Evolutionary conservation across 2,888 invertebrate genomes (phyloP).

Genomic region (Pedicia rivosa): DNA sequence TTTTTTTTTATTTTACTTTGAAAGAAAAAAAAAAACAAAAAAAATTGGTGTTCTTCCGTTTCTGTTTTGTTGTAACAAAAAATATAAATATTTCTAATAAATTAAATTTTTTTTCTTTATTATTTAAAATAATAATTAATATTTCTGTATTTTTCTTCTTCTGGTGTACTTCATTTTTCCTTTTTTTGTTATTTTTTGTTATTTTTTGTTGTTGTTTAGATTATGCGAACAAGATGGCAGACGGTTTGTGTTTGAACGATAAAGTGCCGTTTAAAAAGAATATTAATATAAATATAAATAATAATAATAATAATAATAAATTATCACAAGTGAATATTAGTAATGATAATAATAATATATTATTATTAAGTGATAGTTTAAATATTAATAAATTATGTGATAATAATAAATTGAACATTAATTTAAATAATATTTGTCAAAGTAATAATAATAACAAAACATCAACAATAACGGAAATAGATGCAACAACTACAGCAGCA

Average conservation of each 20-base stretch:
- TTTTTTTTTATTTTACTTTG: background rate
- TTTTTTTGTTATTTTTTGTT: constrained; percentile 7
- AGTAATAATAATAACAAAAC: background rate
- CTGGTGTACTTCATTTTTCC: constrained; percentile 3
- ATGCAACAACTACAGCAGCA: constrained; percentile 7
- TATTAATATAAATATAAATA: constrained; percentile 9
- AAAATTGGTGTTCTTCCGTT: background rate
- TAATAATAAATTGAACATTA: constrained; percentile 3
- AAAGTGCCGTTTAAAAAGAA: constrained; percentile 4
- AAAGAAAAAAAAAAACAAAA: background rate
- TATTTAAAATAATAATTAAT: background rate
- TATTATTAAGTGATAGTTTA: constrained; percentile 4
- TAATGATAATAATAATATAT: constrained; percentile 9
- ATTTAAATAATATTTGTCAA: constrained; percentile 1
- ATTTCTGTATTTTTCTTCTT: constrained; percentile 1
- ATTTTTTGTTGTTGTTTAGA: background rate
- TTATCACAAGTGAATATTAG: constrained; percentile 5
- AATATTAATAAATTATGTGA: constrained; percentile 2
- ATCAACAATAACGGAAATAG: constrained; percentile 3
- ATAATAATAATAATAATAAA: constrained; percentile 4
- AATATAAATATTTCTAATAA: background rate
- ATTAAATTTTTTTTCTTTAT: too few relatives aligned
- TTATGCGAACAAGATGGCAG: constrained; percentile 52
- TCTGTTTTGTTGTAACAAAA: background rate
- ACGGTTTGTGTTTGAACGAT: constrained; percentile 51